Conservation (phyloP, 2,888 invertebrate species). For the Cephus rjabovi region DNA sequence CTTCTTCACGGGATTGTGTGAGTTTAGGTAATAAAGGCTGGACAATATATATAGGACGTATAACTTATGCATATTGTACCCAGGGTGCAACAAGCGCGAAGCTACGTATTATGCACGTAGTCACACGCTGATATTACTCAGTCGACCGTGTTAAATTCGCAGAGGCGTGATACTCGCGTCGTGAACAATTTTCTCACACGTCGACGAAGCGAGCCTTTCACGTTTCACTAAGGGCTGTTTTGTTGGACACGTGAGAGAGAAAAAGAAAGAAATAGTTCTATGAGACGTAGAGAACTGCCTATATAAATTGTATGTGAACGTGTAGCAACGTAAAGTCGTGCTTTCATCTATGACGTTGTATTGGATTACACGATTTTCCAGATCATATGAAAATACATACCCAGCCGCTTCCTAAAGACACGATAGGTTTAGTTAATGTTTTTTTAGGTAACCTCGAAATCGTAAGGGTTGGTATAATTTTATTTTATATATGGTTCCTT, state of each 20-base stretch:
- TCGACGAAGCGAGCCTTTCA: constrained; percentile 29
- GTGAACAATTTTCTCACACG: constrained; percentile 43
- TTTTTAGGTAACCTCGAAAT: no score
- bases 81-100: background rate
- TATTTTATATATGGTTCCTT: no score
- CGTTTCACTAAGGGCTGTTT: background rate
- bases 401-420: no score
- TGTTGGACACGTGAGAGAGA: background rate
- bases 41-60: background rate
- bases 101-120: background rate
- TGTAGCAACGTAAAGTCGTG: background rate
- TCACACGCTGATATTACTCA: constrained; percentile 16
- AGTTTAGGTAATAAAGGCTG: background rate
- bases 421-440: no score
- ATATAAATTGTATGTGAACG: background rate
- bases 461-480: no score
- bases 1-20: background rate
- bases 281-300: background rate
- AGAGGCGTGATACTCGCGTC: constrained; percentile 39
- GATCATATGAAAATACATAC: no score
- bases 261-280: background rate
- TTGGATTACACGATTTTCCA: no score
- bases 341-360: no score
- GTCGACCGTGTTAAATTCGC: constrained; percentile 41
- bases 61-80: background rate